A percentile compares a stretch with the other conserved stretches of the same genome.
phyloP scores from a whole-genome alignment of 2,113 vertebrate genomes.

The Notothenia rossii region DNA sequence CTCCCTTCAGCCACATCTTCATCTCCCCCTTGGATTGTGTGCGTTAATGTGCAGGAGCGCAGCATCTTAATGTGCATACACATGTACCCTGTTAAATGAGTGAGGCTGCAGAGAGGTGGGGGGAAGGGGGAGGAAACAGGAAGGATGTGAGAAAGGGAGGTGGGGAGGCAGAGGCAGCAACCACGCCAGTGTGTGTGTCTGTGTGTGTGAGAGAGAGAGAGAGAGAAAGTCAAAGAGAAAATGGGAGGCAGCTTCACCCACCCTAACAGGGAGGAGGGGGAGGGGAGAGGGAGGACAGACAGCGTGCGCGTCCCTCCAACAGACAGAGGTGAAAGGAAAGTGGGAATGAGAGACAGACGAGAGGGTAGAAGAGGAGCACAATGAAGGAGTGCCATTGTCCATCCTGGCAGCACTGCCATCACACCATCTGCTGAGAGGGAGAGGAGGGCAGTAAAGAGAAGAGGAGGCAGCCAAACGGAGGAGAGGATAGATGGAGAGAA shows the following conservation, averaged over 20 bases:
- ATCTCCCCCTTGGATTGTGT: conserved; percentile 56
- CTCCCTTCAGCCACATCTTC: conserved; percentile 27
- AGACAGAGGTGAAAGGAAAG: conserved; percentile 77
- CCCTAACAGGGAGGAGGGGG: conserved; percentile 65
- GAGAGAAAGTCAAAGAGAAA: conserved; percentile 45
- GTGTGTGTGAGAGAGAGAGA: conserved; percentile 52
- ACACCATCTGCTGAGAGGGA: conserved; percentile 74
- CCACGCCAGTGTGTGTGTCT: conserved; percentile 40
- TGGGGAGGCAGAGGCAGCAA: conserved; percentile 70
- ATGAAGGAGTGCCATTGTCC: conserved; percentile 79
- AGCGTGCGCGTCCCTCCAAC: conserved; percentile 66
- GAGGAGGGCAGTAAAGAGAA: conserved; percentile 50
- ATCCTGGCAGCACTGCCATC: conserved; percentile 67
- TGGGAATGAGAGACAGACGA: conserved; percentile 71
- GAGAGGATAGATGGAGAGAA: conserved; percentile 73
- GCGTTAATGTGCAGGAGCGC: conserved; percentile 66
- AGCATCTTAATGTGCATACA: conserved; percentile 67
- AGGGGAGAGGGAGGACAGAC: conserved; percentile 78
- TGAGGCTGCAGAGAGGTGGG: conserved; percentile 75
- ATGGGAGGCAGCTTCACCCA: conserved; percentile 76
- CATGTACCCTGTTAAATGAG: conserved; percentile 76
- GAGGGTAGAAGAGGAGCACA: conserved; percentile 75
- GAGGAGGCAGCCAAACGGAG: conserved; percentile 69
- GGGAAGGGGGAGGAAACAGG: conserved; percentile 71
- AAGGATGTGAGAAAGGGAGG: conserved; percentile 69